Conservation (phyloP, 2,113 vertebrate species). For the Melanocharis versteri region DNA sequence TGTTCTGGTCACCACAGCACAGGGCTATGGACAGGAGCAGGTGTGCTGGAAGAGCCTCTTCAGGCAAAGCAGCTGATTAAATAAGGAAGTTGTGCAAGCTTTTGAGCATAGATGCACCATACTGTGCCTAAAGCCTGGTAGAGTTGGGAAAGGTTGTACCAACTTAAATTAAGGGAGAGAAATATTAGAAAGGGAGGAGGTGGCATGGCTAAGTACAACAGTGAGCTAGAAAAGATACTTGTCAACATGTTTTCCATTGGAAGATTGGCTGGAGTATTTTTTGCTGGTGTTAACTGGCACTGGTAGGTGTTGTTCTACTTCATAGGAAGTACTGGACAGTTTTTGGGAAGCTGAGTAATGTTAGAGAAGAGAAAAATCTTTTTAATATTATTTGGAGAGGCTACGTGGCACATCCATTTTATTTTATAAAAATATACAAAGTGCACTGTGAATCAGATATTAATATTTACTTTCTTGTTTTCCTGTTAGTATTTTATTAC, state of each 20-base stretch:
- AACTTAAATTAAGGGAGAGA: background rate
- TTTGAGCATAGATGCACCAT: background rate
- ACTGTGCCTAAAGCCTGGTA: background rate
- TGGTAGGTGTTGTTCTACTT: conserved; percentile 2
- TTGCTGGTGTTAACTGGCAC: background rate
- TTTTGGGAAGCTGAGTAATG: background rate
- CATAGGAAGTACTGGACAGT: background rate
- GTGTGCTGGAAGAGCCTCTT: background rate
- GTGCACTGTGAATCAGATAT: background rate
- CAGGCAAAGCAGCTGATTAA: background rate
- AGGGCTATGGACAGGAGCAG: background rate
- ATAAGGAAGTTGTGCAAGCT: background rate
- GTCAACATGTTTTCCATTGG: background rate
- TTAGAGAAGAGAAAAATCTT: background rate
- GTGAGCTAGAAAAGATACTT: background rate
- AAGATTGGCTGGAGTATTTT: background rate
- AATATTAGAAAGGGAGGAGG: background rate
- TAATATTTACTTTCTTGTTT: conserved; percentile 7
- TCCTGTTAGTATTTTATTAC: background rate
- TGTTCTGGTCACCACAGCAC: background rate
- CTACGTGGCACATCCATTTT: background rate
- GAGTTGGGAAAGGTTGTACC: background rate
- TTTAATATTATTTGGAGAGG: background rate
- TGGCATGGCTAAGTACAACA: background rate
- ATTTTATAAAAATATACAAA: background rate